Percentiles rank a stretch among this genome's conserved stretches.
These are phyloP conservation scores for Lasioglossum baleicum DNA, from an alignment of 1,140 invertebrate genomes.

Conservation along the genomic window DNA sequence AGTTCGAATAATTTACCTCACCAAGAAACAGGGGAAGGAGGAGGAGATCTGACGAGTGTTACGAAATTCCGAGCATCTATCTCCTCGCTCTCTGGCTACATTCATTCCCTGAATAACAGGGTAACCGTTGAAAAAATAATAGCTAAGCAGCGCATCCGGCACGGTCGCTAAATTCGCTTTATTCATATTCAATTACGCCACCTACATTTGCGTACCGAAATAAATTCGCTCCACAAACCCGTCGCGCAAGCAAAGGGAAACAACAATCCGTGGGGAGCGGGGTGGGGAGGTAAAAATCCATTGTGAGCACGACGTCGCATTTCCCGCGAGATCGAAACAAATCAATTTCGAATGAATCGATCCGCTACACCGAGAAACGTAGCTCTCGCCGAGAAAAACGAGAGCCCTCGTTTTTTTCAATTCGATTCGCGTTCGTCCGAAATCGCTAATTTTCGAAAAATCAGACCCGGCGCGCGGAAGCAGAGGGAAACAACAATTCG, in stretches of 20 bases:
- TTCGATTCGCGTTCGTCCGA: background rate
- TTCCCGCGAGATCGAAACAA: background rate
- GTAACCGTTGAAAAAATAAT: constrained; percentile 22
- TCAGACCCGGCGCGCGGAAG: no score
- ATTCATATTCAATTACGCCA: constrained; percentile 46
- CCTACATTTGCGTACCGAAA: constrained; percentile 1
- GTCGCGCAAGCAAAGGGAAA: background rate
- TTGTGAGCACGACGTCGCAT: background rate
- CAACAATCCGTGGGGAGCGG: background rate
- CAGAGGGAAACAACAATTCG: no score
- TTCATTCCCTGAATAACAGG: constrained; percentile 16
- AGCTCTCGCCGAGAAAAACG: background rate
- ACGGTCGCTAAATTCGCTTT: constrained; percentile 34
- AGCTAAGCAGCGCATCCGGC: constrained; percentile 30
- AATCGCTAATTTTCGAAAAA: no score
- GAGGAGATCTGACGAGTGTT: background rate
- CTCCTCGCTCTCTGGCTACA: background rate
- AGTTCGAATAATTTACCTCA: no score
- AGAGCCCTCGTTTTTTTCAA: background rate
- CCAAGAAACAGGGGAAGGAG: background rate
- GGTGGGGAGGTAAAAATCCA: background rate
- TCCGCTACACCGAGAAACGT: background rate
- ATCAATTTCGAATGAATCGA: constrained; percentile 7
- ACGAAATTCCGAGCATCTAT: background rate
- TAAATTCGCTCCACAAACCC: constrained; percentile 16